phyloP scores from a whole-genome alignment of 2,113 vertebrate genomes.

The Pagrus major region DNA sequence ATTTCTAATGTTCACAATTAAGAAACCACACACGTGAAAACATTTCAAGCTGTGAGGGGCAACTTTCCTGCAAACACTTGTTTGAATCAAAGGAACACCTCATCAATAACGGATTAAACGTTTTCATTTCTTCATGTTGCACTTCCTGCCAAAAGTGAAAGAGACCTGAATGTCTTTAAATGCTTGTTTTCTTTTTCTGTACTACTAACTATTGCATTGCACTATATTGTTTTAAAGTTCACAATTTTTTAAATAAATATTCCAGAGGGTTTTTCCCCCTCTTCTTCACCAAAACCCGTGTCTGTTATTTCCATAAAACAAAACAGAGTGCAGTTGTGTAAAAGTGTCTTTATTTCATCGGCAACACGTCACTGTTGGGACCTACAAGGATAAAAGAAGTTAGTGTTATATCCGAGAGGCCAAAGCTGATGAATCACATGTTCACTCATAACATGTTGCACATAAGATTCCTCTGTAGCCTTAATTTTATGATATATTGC shows the following conservation, averaged over 20 bases:
- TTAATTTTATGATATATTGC: neutral
- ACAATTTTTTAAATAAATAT: conserved; percentile 28
- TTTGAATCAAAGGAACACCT: neutral
- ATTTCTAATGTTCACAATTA: neutral
- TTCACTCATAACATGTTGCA: neutral
- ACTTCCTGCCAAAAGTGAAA: neutral
- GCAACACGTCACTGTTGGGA: neutral
- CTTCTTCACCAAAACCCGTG: neutral
- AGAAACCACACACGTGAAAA: neutral
- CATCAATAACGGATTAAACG: fast-evolving
- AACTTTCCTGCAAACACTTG: neutral
- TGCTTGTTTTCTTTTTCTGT: neutral
- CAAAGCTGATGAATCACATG: neutral
- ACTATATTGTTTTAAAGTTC: neutral
- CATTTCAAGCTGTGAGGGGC: neutral
- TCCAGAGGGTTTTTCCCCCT: neutral
- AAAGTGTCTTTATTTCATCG: conserved; percentile 56
- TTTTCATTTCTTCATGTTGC: neutral
- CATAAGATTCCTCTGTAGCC: neutral
- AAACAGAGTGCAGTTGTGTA: neutral
- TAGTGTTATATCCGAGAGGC: neutral
- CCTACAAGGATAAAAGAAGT: conserved; percentile 18
- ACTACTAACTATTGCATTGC: neutral
- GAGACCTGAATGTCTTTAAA: neutral
- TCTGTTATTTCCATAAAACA: conserved; percentile 38